A percentile compares a stretch with the other conserved stretches of the same genome.
These are phyloP conservation scores for Drosophila cracens DNA, from an alignment of 2,888 invertebrate genomes.

Conservation along the genomic window DNA sequence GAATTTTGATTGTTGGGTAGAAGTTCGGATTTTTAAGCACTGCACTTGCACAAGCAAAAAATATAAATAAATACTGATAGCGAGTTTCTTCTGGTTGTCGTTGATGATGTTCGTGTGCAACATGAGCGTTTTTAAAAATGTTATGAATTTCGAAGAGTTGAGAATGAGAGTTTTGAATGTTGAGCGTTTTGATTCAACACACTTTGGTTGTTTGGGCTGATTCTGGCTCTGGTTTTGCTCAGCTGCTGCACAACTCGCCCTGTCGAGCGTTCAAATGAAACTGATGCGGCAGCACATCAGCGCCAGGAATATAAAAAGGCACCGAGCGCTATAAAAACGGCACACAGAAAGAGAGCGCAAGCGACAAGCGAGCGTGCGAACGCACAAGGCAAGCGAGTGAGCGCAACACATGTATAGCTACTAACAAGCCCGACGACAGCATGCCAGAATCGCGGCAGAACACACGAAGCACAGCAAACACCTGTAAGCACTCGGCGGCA, in stretches of 20 bases:
- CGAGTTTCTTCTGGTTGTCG: constrained; percentile 28
- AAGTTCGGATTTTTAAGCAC: constrained; percentile 36
- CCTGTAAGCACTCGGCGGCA: constrained; percentile 68
- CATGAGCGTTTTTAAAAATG: constrained; percentile 36
- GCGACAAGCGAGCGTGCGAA: neutral
- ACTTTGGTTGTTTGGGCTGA: constrained; percentile 15
- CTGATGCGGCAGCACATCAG: constrained; percentile 64
- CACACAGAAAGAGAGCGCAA: constrained; percentile 30
- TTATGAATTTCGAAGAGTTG: constrained; percentile 30
- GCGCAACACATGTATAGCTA: constrained; percentile 13
- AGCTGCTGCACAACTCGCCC: constrained; percentile 59
- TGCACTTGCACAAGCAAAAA: constrained; percentile 49
- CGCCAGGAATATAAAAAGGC: constrained; percentile 65
- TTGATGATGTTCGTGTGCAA: constrained; percentile 31
- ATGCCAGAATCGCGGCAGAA: neutral
- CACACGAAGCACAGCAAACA: constrained; percentile 53
- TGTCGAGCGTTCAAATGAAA: constrained; percentile 73
- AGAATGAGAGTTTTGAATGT: constrained; percentile 18
- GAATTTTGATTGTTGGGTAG: neutral
- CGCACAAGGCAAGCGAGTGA: constrained; percentile 10
- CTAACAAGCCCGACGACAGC: neutral
- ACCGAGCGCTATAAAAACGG: constrained; percentile 27
- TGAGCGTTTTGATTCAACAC: constrained; percentile 19
- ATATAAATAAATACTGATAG: constrained; percentile 40
- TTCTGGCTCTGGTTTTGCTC: constrained; percentile 19